phyloP scores from a whole-genome alignment of 2,888 invertebrate genomes.

The Timandra comae region DNA sequence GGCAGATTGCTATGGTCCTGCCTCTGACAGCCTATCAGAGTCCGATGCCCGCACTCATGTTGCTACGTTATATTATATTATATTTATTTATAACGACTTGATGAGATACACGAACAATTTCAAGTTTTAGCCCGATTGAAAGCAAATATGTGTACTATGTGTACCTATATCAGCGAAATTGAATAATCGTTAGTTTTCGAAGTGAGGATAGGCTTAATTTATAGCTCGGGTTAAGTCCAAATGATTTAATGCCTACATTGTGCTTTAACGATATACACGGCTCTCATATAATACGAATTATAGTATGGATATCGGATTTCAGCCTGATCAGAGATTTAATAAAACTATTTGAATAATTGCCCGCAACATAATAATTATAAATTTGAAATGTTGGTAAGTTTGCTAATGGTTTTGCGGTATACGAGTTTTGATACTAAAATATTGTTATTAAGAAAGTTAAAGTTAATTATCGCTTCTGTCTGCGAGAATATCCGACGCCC shows the following conservation, averaged over 20 bases:
- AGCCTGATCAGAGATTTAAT: neutral
- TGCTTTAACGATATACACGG: no score
- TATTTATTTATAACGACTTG: no score
- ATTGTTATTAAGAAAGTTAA: neutral
- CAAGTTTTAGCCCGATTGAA: no score
- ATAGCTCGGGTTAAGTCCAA: constrained; percentile 18
- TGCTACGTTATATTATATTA: no score
- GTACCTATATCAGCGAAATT: no score
- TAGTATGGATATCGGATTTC: neutral
- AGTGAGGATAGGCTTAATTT: constrained; percentile 19
- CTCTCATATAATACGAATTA: no score
- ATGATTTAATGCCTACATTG: constrained; percentile 17
- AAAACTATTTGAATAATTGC: neutral
- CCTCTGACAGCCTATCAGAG: constrained; percentile 42
- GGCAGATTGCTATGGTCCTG: constrained; percentile 34
- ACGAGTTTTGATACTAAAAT: neutral
- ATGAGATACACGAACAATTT: no score
- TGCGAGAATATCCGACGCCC: neutral
- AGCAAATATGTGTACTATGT: no score
- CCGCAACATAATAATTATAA: neutral
- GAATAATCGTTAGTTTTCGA: constrained; percentile 17
- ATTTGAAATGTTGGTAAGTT: neutral
- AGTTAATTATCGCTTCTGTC: neutral
- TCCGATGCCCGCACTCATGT: no score
- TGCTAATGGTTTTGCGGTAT: neutral